These are phyloP conservation scores for Mus caroli DNA, from an alignment of 2,797 vertebrate genomes.

Conservation along the genomic window DNA sequence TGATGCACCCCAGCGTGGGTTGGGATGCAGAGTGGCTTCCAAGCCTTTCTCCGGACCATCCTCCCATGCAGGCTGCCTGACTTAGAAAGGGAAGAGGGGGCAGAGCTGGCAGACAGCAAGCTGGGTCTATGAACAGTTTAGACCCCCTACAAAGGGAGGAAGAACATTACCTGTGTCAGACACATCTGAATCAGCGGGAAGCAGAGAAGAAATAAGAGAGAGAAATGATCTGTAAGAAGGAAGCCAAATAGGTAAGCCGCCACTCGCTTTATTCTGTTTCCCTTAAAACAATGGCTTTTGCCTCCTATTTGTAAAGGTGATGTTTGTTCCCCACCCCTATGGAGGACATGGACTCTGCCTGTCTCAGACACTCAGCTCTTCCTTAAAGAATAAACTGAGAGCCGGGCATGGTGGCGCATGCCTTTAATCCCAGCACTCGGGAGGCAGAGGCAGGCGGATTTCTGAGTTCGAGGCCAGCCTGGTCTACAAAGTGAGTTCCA, in stretches of 20 bases:
- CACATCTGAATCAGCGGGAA: conserved; percentile 88
- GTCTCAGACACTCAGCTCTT: neutral
- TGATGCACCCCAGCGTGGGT: accelerated
- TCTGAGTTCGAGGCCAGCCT: no score
- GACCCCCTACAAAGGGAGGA: neutral
- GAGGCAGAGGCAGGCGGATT: no score
- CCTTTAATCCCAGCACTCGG: no score
- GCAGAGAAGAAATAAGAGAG: conserved; percentile 85
- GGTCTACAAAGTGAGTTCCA: no score
- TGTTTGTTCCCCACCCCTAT: neutral
- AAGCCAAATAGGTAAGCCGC: conserved; percentile 46
- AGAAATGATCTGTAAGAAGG: conserved; percentile 81
- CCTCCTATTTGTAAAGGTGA: conserved; percentile 32
- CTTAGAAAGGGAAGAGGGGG: neutral
- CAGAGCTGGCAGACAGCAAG: neutral
- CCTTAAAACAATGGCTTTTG: neutral
- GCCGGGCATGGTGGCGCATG: no score
- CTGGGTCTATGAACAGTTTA: neutral
- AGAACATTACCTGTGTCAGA: conserved; percentile 90
- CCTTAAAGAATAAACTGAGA: neutral
- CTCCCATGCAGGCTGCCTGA: neutral
- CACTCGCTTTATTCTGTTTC: neutral
- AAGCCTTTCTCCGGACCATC: neutral
- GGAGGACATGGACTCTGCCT: conserved; percentile 16
- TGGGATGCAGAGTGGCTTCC: neutral